Base-by-base conservation (phyloP, 2,888 invertebrate genomes). In the Drosophila borealis region DNA sequence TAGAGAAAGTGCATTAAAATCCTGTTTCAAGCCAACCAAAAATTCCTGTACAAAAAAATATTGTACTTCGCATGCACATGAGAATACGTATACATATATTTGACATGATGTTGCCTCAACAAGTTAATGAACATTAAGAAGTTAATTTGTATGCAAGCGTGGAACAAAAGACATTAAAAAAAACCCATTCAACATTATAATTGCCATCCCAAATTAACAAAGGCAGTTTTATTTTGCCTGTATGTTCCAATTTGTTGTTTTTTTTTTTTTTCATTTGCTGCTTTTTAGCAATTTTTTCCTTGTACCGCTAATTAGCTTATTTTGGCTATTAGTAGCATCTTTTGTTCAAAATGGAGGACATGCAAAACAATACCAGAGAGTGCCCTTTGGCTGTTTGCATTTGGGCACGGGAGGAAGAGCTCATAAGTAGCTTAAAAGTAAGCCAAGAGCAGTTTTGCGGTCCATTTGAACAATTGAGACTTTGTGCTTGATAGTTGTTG, bases 231-330 rank as follows among this genome's bases (percentile, higher is more conserved):
- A 54, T 75, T 50, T 45, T 48, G 57, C 42, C 42, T 8, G 8
- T 2, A 8, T 55, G 9, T 29, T 19, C 3, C 29, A 56, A 53
- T 67, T 36, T 50, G 51, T 5, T n/a, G 45, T 4, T 48, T 39
- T 33, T 19, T 48, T 39, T 33, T 19, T 44, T 49, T 42, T 41
- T 3, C 21, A 29, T 2, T 19, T 34, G 37, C 14, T 42, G 29
- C 34, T 29, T 14, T 14, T 25, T 36, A 56, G 14, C 41, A 25
- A 48, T 53, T 36, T 71, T 45, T 44, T 51, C 74, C 79, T 70
- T 45, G 66, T 51, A 66, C 72, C 65, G 84, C 84, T 87, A 83
- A 83, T 83, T 84, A 83, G 84, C 81, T 84, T 76, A 57, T 54
- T 77, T 77, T 67, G 65, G 53, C 53, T 75, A 64, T 78, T 74